phyloP scores from a whole-genome alignment of 2,797 vertebrate species.

The Petrocephalus schoutedeni region DNA sequence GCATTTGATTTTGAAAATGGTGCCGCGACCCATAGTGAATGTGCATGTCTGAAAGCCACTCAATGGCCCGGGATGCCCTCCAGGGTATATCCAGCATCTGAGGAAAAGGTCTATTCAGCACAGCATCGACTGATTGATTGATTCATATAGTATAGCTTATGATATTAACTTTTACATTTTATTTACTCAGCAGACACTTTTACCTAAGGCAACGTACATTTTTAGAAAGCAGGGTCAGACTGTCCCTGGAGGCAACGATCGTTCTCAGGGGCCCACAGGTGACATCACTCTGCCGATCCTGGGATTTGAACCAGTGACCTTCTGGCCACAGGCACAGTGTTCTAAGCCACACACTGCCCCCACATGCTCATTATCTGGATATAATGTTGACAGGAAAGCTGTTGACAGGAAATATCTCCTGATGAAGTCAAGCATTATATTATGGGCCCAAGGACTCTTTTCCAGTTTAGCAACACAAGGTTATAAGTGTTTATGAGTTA shows the following conservation, averaged over 20 bases:
- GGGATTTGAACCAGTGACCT: neutral
- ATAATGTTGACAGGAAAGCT: neutral
- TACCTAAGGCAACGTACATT: neutral
- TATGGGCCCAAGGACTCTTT: neutral
- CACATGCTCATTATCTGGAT: neutral
- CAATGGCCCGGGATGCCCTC: neutral
- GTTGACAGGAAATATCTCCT: neutral
- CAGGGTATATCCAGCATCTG: neutral
- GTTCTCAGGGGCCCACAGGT: neutral
- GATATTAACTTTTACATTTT: neutral
- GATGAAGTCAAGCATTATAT: neutral
- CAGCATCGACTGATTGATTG: neutral
- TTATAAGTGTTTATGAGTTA: neutral
- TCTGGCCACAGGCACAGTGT: neutral
- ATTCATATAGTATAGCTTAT: neutral
- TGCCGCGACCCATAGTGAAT: neutral
- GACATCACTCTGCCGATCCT: neutral
- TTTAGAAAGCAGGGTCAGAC: neutral
- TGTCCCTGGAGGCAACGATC: neutral
- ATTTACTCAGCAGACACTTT: neutral
- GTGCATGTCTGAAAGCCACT: neutral
- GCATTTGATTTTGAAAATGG: neutral
- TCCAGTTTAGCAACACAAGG: neutral
- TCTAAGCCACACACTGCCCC: neutral
- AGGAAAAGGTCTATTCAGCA: neutral